Evolutionary conservation across 2,888 invertebrate genomes (phyloP).

Genomic region (Xestoiulus laeticollis): DNA sequence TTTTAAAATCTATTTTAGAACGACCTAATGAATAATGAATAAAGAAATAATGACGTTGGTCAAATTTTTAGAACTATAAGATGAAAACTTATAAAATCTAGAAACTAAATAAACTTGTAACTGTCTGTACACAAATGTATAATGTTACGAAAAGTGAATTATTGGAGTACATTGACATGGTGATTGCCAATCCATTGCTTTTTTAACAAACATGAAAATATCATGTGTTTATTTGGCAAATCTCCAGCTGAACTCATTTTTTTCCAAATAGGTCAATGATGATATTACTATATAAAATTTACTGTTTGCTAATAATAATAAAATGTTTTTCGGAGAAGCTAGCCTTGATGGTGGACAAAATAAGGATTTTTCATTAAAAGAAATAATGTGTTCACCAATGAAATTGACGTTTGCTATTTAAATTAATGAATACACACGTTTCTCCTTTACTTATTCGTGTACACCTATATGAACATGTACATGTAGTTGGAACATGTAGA

Average conservation of each 20-base stretch:
- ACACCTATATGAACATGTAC: too few species aligned
- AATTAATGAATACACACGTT: too few species aligned
- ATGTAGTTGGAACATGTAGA: too few species aligned
- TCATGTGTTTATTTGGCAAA: not conserved
- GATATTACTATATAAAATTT: not conserved
- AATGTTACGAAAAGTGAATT: not conserved
- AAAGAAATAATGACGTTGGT: not conserved
- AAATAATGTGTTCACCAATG: too few species aligned
- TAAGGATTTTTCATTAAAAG: too few species aligned
- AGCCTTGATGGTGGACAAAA: not conserved
- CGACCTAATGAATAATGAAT: not conserved
- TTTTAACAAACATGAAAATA: not conserved
- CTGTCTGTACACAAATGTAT: too few species aligned
- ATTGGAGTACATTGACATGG: not conserved
- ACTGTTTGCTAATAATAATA: not conserved
- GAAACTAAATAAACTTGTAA: not conserved
- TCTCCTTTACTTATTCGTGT: too few species aligned
- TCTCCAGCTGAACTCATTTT: not conserved
- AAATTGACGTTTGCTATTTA: too few species aligned
- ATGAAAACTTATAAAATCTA: not conserved
- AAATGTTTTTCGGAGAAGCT: not conserved
- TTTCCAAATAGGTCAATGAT: not conserved
- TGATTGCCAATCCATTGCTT: not conserved
- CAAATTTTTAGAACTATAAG: not conserved
- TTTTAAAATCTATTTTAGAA: too few species aligned